phyloP scores from a whole-genome alignment of 2,113 vertebrate species.

The Odobenus rosmarus region DNA sequence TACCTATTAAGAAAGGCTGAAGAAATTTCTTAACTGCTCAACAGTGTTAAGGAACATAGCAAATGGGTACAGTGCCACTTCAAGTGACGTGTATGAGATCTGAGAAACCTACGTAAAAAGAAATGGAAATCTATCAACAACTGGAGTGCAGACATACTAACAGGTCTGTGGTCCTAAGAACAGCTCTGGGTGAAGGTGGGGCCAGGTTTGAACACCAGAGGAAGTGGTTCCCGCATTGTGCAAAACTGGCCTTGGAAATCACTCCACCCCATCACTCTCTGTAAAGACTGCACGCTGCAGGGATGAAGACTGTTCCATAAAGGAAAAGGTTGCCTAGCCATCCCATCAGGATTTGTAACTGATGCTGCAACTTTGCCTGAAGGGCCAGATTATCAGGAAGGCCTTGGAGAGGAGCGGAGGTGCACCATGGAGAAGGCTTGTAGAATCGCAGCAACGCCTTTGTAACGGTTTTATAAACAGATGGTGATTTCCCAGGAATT shows the following conservation, averaged over 20 bases:
- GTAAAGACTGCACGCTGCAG: background rate
- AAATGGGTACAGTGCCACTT: background rate
- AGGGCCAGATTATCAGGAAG: background rate
- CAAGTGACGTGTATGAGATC: background rate
- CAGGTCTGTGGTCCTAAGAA: background rate
- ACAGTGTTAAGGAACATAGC: background rate
- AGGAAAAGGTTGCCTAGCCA: background rate
- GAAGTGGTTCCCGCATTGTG: background rate
- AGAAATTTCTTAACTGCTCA: background rate
- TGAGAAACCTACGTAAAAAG: background rate
- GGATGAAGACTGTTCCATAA: background rate
- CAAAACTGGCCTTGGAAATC: background rate
- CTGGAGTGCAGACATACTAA: no score
- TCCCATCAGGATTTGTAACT: background rate
- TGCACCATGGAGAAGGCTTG: background rate
- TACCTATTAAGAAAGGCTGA: background rate
- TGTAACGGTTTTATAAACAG: background rate
- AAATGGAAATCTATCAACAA: background rate
- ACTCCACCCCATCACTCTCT: rapidly evolving
- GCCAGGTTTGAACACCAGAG: background rate
- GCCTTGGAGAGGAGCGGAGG: background rate
- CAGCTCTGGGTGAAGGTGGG: background rate
- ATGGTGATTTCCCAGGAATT: background rate
- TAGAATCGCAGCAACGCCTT: background rate
- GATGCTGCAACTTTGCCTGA: background rate